Evolutionary conservation across 2,113 vertebrate species (phyloP).

Genomic region (Menura novaehollandiae): DNA sequence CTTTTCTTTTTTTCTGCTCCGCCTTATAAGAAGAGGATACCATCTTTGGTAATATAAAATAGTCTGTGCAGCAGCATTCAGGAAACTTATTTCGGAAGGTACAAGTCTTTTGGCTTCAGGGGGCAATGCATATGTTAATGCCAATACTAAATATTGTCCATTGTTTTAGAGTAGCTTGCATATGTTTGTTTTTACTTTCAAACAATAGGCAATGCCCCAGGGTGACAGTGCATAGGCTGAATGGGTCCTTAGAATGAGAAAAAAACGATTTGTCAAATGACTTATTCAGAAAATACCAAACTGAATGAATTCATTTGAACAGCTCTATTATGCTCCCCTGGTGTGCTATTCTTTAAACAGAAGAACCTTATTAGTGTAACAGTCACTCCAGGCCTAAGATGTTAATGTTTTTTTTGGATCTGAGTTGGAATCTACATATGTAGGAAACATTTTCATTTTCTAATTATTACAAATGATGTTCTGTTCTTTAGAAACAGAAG

Average conservation of each 20-base stretch:
- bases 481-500: conserved; percentile 14
- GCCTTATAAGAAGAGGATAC: not conserved
- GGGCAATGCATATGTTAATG: conserved; percentile 9
- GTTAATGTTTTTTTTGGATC: conserved; percentile 45
- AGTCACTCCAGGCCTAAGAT: not conserved
- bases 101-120: not conserved
- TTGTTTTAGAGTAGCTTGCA: conserved; percentile 27
- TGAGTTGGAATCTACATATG: conserved; percentile 10
- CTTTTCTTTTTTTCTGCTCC: not conserved
- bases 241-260: conserved; percentile 1
- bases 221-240: not conserved
- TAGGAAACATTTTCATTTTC: conserved; percentile 44
- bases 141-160: conserved; percentile 14
- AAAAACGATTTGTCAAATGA: not conserved
- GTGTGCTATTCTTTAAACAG: conserved; percentile 39
- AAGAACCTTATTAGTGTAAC: conserved; percentile 25
- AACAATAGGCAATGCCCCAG: conserved; percentile 41
- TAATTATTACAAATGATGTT: conserved; percentile 39
- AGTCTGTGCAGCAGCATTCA: not conserved
- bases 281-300: conserved; percentile 32
- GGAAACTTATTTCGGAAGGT: not conserved
- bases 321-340: conserved; percentile 26
- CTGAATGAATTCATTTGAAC: conserved; percentile 13
- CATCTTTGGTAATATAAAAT: not conserved
- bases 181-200: conserved; percentile 44